Evolutionary conservation across 1,140 invertebrate genomes (phyloP).

Genomic region (Fopius arisanus): DNA sequence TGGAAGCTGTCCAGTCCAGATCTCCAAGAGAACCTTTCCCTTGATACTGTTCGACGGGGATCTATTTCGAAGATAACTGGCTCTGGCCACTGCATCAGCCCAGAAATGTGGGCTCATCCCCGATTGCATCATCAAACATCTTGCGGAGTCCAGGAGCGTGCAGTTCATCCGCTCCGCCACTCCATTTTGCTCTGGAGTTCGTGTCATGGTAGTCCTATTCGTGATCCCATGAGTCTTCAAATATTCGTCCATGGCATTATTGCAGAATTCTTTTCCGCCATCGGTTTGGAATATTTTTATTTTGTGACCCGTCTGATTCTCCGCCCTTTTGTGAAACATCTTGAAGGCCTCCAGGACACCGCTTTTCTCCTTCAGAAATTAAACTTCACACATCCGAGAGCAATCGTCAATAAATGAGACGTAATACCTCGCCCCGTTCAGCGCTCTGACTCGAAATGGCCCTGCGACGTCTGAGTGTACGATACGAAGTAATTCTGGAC

Average conservation of each 20-base stretch:
- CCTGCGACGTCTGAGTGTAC: slow-evolving; percentile 50
- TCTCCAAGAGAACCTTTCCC: too few species aligned
- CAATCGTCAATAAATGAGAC: slow-evolving; percentile 44
- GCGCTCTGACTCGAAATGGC: slow-evolving; percentile 39
- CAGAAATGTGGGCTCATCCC: background rate
- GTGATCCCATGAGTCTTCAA: slow-evolving; percentile 5
- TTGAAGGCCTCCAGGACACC: slow-evolving; percentile 37
- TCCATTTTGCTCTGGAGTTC: too few species aligned
- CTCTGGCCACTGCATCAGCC: background rate
- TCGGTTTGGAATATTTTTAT: slow-evolving; percentile 41
- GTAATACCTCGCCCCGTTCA: slow-evolving; percentile 40
- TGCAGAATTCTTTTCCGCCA: slow-evolving; percentile 50
- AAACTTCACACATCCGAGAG: slow-evolving; percentile 37
- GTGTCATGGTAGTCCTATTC: background rate
- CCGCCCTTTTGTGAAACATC: too few species aligned
- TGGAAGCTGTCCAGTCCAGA: too few species aligned
- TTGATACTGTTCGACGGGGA: too few species aligned
- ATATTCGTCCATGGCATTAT: slow-evolving; percentile 39
- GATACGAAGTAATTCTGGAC: background rate
- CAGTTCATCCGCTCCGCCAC: background rate
- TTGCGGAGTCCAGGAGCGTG: background rate
- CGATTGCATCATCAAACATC: background rate
- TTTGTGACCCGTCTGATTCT: too few species aligned
- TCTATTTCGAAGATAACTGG: background rate
- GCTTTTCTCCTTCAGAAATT: slow-evolving; percentile 46